phyloP scores from a whole-genome alignment of 2,888 invertebrate genomes.

The Eutolmus rufibarbis region DNA sequence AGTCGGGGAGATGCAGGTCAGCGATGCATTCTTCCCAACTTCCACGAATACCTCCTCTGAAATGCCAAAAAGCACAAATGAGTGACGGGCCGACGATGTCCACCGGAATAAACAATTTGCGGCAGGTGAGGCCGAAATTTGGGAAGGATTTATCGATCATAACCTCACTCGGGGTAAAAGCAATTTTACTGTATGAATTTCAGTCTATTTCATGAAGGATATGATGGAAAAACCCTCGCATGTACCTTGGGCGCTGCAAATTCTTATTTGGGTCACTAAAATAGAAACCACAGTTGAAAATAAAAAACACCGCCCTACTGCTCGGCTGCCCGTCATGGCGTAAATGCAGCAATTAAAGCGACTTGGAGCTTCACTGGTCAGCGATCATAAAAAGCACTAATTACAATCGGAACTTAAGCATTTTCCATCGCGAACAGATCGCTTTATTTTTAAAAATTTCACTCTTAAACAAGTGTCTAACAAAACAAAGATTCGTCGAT shows the following conservation, averaged over 20 bases:
- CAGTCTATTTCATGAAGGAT: background rate
- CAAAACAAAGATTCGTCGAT: constrained; percentile 37
- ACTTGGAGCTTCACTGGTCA: background rate
- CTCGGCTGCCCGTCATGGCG: constrained; percentile 46
- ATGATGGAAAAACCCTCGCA: background rate
- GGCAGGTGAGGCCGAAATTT: background rate
- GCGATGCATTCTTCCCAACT: constrained; percentile 64
- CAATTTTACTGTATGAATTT: constrained; percentile 33
- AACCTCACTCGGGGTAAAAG: constrained; percentile 37
- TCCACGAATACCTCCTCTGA: constrained; percentile 48
- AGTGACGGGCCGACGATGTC: background rate
- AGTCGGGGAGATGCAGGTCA: constrained; percentile 66
- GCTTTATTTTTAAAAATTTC: constrained; percentile 21
- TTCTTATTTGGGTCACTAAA: constrained; percentile 38
- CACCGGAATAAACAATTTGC: constrained; percentile 31
- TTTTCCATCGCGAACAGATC: background rate
- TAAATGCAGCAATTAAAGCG: constrained; percentile 11
- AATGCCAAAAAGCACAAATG: constrained; percentile 14
- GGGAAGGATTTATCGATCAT: constrained; percentile 43
- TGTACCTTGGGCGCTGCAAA: constrained; percentile 43
- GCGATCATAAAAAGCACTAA: constrained; percentile 8
- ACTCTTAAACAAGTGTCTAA: constrained; percentile 43
- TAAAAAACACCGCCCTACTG: constrained; percentile 48
- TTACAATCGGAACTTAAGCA: background rate
- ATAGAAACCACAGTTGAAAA: constrained; percentile 41